Evolutionary conservation across 2,797 vertebrate species (phyloP), one percentile per base, ranked within the genome.

Genomic region (Intellagama lesueurii): DNA sequence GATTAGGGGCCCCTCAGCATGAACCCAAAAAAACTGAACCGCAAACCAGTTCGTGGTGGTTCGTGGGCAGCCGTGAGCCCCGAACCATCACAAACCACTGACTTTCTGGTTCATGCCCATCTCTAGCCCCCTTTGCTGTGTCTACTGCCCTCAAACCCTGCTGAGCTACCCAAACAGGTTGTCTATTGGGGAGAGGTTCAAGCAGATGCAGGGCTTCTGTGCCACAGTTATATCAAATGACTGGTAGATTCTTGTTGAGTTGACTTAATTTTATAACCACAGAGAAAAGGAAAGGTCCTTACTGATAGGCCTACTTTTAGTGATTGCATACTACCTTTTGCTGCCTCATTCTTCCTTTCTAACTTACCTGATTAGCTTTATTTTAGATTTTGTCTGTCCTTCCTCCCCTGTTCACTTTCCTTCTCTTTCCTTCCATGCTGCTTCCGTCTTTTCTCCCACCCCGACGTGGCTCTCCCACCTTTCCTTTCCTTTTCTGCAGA

Each of bases 401-500:
- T 24, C 75, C 40, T 4, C 2, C 14, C 28, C 9, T 3, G 1
- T 85, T 69, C 4, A 81, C 44, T 90, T 70, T 73, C 30, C 88
- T 91, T 75, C 87, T 9, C 0, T 17, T 78, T 85, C 11, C 11
- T 68, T 92, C 87, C 86, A 24, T 49, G 89, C 81, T 94, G 32
- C 73, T 73, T 44, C 35, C 28, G 11, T 69, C 64, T 66, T 83
- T 83, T 70, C 44, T 70, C 81, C 81, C 66, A 8, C 1, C 12
- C 11, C 16, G 24, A 60, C 85, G 60, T 7, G 73, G 35, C 89
- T 56, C 83, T 32, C 90, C 91, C 78, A 92, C 93, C 91, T 95
- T 91, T 95, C 89, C 47, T 81, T 95, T 89, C 95, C 86, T 76
- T 96, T n/a, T 93, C 92, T 94, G 91, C 92, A 99, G 99, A 98